A percentile compares a stretch with the other conserved stretches of the same genome.
Evolutionary conservation across 2,888 invertebrate species (phyloP).

Genomic region (Chrysolina americana): DNA sequence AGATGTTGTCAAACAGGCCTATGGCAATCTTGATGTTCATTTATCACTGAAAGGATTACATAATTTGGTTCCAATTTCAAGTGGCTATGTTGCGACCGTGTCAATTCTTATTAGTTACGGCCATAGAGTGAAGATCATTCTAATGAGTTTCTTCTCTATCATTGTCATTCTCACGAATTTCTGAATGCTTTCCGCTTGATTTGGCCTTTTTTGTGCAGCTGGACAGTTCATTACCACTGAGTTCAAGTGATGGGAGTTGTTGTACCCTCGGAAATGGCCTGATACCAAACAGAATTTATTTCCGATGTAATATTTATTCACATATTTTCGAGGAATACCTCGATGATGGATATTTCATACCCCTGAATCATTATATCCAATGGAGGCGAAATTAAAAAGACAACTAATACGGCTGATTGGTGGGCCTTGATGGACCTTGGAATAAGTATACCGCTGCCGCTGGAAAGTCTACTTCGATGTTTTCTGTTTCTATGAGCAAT

Average conservation of each 20-base stretch:
- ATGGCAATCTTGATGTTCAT: not conserved
- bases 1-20: not conserved
- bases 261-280: not conserved
- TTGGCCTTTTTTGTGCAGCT: not conserved
- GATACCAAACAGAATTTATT: too few relatives aligned
- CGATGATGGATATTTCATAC: too few relatives aligned
- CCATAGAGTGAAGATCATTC: not conserved
- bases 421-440: not conserved
- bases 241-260: not conserved
- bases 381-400: too few relatives aligned
- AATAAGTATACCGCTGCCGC: not conserved
- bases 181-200: slow-evolving; percentile 3
- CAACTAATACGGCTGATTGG: too few relatives aligned
- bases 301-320: too few relatives aligned
- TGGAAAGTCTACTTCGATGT: too few relatives aligned
- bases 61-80: slow-evolving; percentile 5
- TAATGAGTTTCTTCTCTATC: not conserved
- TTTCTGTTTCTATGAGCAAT: too few relatives aligned
- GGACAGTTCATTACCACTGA: not conserved
- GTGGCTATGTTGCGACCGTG: not conserved
- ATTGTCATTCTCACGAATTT: slow-evolving; percentile 19
- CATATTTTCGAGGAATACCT: too few relatives aligned
- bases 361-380: too few relatives aligned
- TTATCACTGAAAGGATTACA: not conserved
- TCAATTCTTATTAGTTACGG: slow-evolving; percentile 15